Evolutionary conservation across 1,140 invertebrate genomes (phyloP).

Genomic region (Phymastichus coffea): DNA sequence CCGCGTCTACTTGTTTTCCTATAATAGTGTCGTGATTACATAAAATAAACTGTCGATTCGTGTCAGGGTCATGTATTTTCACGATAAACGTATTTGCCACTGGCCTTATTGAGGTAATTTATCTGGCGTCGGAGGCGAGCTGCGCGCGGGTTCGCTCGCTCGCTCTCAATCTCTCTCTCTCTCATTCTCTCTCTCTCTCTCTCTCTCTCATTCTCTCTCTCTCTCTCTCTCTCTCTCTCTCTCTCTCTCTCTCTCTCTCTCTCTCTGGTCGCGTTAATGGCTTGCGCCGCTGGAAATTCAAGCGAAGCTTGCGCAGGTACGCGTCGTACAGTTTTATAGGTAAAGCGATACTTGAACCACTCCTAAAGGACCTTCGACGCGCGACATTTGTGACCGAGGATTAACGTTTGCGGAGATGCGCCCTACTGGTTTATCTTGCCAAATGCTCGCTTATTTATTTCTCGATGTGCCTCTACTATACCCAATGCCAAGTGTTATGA

Average conservation of each 20-base stretch:
- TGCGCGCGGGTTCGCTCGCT: background rate
- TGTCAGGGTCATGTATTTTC: constrained; percentile 46
- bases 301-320: no score
- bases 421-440: no score
- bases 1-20: no score
- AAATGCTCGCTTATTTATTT: no score
- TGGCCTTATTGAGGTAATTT: constrained; percentile 34
- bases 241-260: background rate
- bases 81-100: constrained; percentile 39
- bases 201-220: background rate
- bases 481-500: no score
- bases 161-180: background rate
- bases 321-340: no score
- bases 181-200: background rate
- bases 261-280: background rate
- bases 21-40: constrained; percentile 33
- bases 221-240: background rate
- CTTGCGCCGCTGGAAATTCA: no score
- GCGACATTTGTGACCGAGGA: no score
- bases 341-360: no score
- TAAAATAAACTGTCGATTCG: constrained; percentile 45
- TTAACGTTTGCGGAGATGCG: no score
- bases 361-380: no score
- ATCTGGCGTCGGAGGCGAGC: constrained; percentile 29
- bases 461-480: no score